Conservation (phyloP, 2,797 vertebrate genomes). For the Tamandua tetradactyla region DNA sequence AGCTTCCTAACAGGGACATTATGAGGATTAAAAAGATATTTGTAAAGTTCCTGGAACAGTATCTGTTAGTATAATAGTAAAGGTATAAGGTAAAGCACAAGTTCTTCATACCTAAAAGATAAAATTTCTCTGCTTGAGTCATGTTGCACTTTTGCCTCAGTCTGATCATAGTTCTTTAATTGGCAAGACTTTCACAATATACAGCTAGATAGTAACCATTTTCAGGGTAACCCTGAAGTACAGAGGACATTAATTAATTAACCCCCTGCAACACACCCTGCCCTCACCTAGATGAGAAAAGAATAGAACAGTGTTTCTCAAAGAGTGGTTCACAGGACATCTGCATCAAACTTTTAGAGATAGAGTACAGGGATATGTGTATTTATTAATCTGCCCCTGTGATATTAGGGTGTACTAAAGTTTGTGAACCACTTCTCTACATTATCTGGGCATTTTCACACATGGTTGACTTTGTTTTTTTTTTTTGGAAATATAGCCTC, state of each 20-base stretch:
- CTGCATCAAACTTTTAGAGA: background rate
- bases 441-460: background rate
- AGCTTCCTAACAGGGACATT: background rate
- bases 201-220: background rate
- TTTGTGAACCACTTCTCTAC: background rate
- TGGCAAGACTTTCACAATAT: background rate
- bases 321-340: background rate
- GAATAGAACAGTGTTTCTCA: background rate
- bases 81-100: background rate
- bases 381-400: background rate
- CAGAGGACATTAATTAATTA: background rate
- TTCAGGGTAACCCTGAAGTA: conserved; percentile 21
- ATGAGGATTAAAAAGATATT: background rate
- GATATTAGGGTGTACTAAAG: background rate
- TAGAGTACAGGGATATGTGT: background rate
- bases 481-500: background rate
- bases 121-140: background rate
- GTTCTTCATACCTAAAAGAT: background rate
- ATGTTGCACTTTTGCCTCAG: background rate
- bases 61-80: background rate
- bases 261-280: background rate
- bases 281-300: background rate
- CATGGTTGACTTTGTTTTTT: background rate
- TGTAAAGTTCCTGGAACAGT: background rate
- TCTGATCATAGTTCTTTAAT: background rate